Evolutionary conservation across 92 coral and sea anemone species (phyloP).

Genomic region (Siderastrea siderea): DNA sequence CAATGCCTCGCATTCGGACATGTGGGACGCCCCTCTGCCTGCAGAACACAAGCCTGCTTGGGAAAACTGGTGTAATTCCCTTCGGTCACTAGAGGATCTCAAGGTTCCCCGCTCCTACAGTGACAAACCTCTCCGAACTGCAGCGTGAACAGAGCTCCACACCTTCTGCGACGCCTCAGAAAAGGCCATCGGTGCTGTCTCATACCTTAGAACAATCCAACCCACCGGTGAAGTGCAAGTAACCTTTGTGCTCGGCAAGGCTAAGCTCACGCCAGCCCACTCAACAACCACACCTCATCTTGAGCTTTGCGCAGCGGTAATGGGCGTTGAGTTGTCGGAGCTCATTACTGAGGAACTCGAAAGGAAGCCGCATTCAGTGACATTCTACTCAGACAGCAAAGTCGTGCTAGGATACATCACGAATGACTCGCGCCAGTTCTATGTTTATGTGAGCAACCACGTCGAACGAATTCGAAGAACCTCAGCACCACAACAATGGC

Average conservation of each 20-base stretch:
- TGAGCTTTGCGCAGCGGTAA: slow-evolving; percentile 2
- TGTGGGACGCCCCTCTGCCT: no score
- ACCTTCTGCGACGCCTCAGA: no score
- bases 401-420: slow-evolving; percentile 64
- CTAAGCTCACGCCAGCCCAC: slow-evolving; percentile 58
- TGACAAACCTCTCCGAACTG: no score
- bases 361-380: slow-evolving; percentile 30
- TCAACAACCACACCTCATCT: not conserved
- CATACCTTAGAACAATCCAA: slow-evolving; percentile 44
- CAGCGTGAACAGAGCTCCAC: not conserved
- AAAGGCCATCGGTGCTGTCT: slow-evolving; percentile 51
- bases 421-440: slow-evolving; percentile 56
- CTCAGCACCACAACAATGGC: slow-evolving; percentile 59
- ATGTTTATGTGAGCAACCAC: slow-evolving; percentile 58
- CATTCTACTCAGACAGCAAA: slow-evolving; percentile 62
- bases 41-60: not conserved
- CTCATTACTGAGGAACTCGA: not conserved
- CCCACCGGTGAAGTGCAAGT: slow-evolving; percentile 34
- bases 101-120: no score
- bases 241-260: slow-evolving; percentile 15
- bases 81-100: not conserved
- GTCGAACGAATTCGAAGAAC: slow-evolving; percentile 57
- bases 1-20: slow-evolving; percentile 43
- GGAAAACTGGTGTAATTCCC: not conserved
- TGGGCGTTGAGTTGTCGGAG: not conserved